These are phyloP conservation scores for Eumeta japonica DNA, from an alignment of 1,140 invertebrate species.

Conservation along the genomic window DNA sequence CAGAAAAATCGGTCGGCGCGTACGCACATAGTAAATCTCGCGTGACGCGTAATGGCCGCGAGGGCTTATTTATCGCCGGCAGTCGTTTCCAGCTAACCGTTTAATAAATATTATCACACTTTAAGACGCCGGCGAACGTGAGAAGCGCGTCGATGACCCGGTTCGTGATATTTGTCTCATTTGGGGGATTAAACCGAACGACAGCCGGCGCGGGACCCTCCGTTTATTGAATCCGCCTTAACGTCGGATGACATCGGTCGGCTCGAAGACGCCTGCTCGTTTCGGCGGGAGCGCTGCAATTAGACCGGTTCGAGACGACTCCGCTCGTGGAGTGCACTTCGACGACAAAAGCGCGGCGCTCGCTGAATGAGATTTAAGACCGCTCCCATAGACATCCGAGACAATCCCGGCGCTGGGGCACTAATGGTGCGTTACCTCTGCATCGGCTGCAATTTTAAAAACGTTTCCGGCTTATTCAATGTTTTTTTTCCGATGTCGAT, in stretches of 20 bases:
- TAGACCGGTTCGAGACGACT: constrained; percentile 35
- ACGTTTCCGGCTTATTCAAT: no score
- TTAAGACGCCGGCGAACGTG: constrained; percentile 53
- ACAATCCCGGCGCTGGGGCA: no score
- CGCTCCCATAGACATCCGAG: no score
- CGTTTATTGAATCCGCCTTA: constrained; percentile 43
- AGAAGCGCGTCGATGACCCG: constrained; percentile 52
- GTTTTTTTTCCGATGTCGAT: no score
- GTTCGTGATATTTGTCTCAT: constrained; percentile 54
- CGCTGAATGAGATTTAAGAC: no score
- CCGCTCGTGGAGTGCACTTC: constrained; percentile 33
- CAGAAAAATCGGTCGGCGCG: constrained; percentile 31
- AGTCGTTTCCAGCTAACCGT: constrained; percentile 42
- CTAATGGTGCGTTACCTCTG: no score
- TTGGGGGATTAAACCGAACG: constrained; percentile 50
- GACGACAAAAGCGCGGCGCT: constrained; percentile 49
- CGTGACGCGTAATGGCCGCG: constrained; percentile 45
- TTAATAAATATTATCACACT: constrained; percentile 58
- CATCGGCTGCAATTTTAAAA: no score
- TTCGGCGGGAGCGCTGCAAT: constrained; percentile 25
- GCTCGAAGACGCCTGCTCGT: constrained; percentile 27
- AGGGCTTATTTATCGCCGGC: constrained; percentile 45
- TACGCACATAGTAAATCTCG: constrained; percentile 49
- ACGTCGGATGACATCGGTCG: constrained; percentile 44
- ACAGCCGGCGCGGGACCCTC: constrained; percentile 34